A percentile compares a stretch with the other conserved stretches of the same genome.
These are phyloP conservation scores for Porphyrio hochstetteri DNA, from an alignment of 2,113 vertebrate genomes.

Conservation along the genomic window DNA sequence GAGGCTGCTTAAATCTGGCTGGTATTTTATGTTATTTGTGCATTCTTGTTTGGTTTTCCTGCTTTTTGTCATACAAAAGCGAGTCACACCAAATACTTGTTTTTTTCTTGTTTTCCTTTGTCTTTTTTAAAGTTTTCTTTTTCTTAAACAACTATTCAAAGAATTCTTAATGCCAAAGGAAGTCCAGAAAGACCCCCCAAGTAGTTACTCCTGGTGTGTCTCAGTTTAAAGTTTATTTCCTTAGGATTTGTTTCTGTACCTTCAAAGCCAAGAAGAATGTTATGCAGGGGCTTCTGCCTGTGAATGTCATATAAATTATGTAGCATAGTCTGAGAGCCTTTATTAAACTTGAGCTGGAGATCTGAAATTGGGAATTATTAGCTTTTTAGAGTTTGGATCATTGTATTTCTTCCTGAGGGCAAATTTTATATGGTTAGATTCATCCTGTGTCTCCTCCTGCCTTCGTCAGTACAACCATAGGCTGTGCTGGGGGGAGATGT, in stretches of 20 bases:
- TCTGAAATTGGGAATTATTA: not conserved
- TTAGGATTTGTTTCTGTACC: not conserved
- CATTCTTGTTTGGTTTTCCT: not conserved
- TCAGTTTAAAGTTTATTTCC: not conserved
- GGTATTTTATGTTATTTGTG: not conserved
- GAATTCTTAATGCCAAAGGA: not conserved
- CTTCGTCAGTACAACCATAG: not conserved
- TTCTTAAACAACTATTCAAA: not conserved
- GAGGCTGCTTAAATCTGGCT: not conserved
- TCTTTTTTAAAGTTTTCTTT: not conserved
- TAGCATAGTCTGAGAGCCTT: not conserved
- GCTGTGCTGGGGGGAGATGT: not conserved
- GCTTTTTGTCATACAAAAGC: not conserved
- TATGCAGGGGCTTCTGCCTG: not conserved
- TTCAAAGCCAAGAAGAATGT: not conserved
- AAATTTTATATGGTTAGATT: not conserved
- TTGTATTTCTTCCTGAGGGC: not conserved
- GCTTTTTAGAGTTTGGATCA: not conserved
- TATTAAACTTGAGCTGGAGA: not conserved
- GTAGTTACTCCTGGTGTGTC: not conserved
- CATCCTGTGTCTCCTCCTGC: not conserved
- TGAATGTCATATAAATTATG: conserved; percentile 2
- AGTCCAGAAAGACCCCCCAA: not conserved
- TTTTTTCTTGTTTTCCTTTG: not conserved
- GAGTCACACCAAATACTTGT: not conserved